phyloP scores from a whole-genome alignment of 1,140 invertebrate species.

The Aphaenogaster rudis region DNA sequence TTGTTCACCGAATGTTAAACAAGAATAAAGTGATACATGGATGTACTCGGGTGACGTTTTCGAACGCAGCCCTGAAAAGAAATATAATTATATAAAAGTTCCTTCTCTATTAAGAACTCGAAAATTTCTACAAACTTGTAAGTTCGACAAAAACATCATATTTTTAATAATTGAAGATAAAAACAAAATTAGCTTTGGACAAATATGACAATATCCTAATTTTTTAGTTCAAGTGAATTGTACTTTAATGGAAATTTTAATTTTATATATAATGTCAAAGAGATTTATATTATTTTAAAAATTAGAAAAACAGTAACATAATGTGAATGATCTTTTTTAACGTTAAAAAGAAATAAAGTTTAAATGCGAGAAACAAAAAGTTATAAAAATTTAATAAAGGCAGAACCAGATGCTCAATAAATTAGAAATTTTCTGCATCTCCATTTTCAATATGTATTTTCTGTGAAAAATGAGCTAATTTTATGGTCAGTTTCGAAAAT shows the following conservation, averaged over 20 bases:
- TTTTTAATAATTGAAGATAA: too few species aligned
- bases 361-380: background rate
- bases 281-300: slow-evolving; percentile 1
- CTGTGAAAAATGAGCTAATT: background rate
- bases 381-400: background rate
- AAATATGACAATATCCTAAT: background rate
- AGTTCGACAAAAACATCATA: too few species aligned
- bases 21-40: too few species aligned
- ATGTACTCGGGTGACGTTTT: too few species aligned
- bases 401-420: background rate
- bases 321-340: background rate
- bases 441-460: background rate
- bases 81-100: background rate
- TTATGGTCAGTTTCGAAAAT: background rate
- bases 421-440: background rate
- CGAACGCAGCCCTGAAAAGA: background rate
- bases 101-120: background rate
- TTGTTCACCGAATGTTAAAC: too few species aligned
- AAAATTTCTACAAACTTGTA: too few species aligned
- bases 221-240: background rate
- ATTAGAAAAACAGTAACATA: background rate
- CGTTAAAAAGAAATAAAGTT: background rate
- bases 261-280: background rate
- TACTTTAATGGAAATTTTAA: background rate
- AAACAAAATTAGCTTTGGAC: background rate